Base-by-base conservation (phyloP, 1,140 invertebrate genomes). In the Thalassaphorura encarpata region DNA sequence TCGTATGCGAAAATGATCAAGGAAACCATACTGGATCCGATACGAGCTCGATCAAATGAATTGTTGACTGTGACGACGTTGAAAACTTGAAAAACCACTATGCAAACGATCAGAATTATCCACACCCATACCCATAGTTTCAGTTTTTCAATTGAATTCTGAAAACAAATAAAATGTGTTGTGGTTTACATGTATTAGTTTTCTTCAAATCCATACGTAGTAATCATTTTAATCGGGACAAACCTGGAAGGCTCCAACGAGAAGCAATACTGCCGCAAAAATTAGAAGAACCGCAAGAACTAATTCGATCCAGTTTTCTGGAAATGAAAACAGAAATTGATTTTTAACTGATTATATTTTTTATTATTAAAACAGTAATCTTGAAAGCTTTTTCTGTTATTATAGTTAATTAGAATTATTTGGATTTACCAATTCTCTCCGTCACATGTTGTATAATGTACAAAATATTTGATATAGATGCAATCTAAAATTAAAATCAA, bases 91-190 rank as follows among this genome's bases (percentile, higher is more conserved):
- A 58, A 42, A 13, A 29, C 33, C 26, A 62, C 28, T 3, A 28
- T 1, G 1, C 48, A 24, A 16, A 62, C 19, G 24, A 62, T 19
- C 19, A 49, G 48, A 23, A 58, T 43, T 2, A 53, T 49, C 60
- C 55, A 58, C 16, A 58, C 11, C 15, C 51, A n/a, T 1, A 62
- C 18, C 60, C 60, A 62, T 2, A 58, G 45, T 2, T 54, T 51
- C 47, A 62, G 23, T 28, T 19, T 39, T 16, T 19, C 39, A 8
- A 50, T 16, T 26, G 28, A 48, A 54, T 42, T 18, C n/a, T 15
- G 39, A 29, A 33, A 5, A 19, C n/a, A 55, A 6, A 24, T 43
- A 4, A 11, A 13, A 21, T 46, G 3, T n/a, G 28, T 21, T 41
- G 5, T 31, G 3, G 26, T 26, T 6, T 45, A 8, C 11, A 24